Evolutionary conservation across 2,888 invertebrate genomes (phyloP).

Genomic region (Xylota segnis): DNA sequence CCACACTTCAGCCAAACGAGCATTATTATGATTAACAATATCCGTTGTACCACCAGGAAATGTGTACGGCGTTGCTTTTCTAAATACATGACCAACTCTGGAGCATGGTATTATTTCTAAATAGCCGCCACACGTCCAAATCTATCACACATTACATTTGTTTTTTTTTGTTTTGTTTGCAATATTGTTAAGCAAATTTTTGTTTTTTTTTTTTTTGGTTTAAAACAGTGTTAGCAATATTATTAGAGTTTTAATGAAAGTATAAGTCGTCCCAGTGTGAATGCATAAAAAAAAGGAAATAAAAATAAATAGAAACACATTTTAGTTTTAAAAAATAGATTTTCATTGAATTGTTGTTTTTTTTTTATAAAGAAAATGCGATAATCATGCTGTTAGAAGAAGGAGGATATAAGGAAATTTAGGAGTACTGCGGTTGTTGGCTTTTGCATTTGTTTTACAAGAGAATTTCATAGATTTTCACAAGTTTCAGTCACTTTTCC

Average conservation of each 20-base stretch:
- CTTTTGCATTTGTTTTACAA: constrained; percentile 51
- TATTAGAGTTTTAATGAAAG: constrained; percentile 65
- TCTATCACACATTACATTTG: constrained; percentile 85
- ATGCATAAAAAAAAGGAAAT: constrained; percentile 73
- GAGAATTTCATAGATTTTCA: too few species aligned
- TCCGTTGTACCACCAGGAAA: constrained; percentile 99
- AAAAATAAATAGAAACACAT: constrained; percentile 68
- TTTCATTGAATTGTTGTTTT: constrained; percentile 16
- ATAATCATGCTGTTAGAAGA: constrained; percentile 60
- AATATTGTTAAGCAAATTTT: constrained; percentile 42
- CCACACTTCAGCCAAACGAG: constrained; percentile 99
- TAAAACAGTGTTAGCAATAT: constrained; percentile 63
- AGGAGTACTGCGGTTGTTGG: constrained; percentile 25
- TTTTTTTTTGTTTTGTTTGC: constrained; percentile 13
- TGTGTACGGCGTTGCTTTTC: constrained; percentile 98
- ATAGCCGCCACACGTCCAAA: constrained; percentile 99
- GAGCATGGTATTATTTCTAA: constrained; percentile 98
- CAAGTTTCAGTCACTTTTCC: too few species aligned
- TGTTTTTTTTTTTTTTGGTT: too few species aligned
- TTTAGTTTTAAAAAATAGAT: constrained; percentile 62
- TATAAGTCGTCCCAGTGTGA: constrained; percentile 72
- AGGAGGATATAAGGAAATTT: constrained; percentile 21
- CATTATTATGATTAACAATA: constrained; percentile 99
- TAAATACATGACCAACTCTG: constrained; percentile 98
- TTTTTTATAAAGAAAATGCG: constrained; percentile 25